Conservation (phyloP, 1,140 invertebrate species). For the Scaptomyza hsui region DNA sequence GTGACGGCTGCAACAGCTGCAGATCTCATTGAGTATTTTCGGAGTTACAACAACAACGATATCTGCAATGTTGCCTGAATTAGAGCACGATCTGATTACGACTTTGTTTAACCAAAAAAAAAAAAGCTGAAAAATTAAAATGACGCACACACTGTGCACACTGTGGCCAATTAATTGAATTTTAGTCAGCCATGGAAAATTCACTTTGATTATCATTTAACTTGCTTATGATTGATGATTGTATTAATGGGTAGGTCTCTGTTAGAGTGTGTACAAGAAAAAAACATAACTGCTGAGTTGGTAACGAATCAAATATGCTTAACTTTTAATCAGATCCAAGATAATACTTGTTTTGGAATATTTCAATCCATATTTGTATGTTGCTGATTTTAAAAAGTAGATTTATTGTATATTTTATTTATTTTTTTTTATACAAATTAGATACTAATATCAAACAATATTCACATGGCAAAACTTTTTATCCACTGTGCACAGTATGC, state of each 20-base stretch:
- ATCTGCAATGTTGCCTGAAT: slow-evolving; percentile 47
- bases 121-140: slow-evolving; percentile 10
- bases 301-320: slow-evolving; percentile 10
- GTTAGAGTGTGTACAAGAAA: not conserved
- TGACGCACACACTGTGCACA: slow-evolving; percentile 60
- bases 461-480: slow-evolving; percentile 2
- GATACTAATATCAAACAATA: slow-evolving; percentile 8
- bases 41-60: slow-evolving; percentile 2
- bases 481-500: slow-evolving; percentile 32
- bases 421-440: too few relatives aligned
- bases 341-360: slow-evolving; percentile 7
- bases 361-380: not conserved
- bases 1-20: slow-evolving; percentile 31
- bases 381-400: not conserved
- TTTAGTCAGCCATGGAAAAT: slow-evolving; percentile 45
- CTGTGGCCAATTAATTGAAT: slow-evolving; percentile 68
- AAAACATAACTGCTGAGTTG: slow-evolving; percentile 19
- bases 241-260: slow-evolving; percentile 13
- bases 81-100: slow-evolving; percentile 75
- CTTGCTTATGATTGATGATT: slow-evolving; percentile 40
- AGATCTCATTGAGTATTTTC: slow-evolving; percentile 25
- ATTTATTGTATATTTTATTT: too few relatives aligned
- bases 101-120: slow-evolving; percentile 56
- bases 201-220: slow-evolving; percentile 41
- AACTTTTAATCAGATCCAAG: not conserved